phyloP scores from a whole-genome alignment of 2,888 invertebrate genomes.

The Noctua pronuba region DNA sequence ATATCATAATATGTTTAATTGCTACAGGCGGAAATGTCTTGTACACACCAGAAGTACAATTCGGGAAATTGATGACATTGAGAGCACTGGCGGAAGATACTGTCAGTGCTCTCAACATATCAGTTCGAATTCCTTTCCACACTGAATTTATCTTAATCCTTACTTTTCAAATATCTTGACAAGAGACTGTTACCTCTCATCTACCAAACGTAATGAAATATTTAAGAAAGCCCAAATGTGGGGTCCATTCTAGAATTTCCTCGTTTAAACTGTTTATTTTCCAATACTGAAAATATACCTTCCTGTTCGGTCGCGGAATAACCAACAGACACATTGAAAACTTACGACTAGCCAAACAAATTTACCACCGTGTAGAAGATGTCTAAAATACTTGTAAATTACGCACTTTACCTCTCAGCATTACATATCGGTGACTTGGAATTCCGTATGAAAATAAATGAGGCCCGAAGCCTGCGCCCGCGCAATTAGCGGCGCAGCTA shows the following conservation, averaged over 20 bases:
- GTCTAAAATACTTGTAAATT: constrained; percentile 62
- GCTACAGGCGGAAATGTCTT: background rate
- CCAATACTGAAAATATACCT: background rate
- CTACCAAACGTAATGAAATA: background rate
- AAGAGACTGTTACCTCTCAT: background rate
- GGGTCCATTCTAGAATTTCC: background rate
- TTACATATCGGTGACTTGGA: constrained; percentile 62
- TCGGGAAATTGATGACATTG: constrained; percentile 9
- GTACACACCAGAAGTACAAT: background rate
- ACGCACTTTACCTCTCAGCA: constrained; percentile 55
- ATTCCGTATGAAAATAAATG: constrained; percentile 67
- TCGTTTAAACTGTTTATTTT: background rate
- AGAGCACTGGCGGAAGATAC: background rate
- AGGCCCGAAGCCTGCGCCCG: constrained; percentile 54
- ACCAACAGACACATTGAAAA: background rate
- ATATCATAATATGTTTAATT: background rate
- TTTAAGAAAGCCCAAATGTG: background rate
- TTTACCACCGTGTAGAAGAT: constrained; percentile 42
- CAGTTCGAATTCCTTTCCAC: background rate
- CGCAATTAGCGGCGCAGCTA: constrained; percentile 67
- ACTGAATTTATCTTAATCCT: background rate
- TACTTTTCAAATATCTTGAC: background rate
- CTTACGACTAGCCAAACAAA: background rate
- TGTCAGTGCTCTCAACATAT: background rate
- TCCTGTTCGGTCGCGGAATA: background rate